Evolutionary conservation across 2,797 vertebrate species (phyloP).

Genomic region (Thunnus albacares): DNA sequence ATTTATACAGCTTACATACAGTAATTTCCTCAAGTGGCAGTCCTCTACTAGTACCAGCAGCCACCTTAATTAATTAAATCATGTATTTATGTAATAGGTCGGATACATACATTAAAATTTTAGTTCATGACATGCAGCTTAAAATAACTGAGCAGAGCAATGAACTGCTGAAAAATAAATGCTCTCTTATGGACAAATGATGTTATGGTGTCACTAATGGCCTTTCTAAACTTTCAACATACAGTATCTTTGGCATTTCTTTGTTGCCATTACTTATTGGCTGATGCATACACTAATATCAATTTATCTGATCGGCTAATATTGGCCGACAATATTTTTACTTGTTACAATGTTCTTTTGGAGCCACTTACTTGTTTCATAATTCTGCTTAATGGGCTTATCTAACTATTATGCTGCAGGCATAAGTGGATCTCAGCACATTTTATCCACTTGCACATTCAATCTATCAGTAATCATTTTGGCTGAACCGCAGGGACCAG

Average conservation of each 20-base stretch:
- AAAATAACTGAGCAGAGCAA: neutral
- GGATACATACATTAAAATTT: neutral
- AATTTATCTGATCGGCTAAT: neutral
- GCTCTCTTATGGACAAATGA: neutral
- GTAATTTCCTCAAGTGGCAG: neutral
- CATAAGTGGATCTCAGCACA: too few species aligned
- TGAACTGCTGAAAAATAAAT: neutral
- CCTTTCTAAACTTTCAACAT: neutral
- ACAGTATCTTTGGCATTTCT: neutral
- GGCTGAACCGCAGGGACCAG: too few species aligned
- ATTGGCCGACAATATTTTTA: neutral
- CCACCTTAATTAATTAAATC: neutral
- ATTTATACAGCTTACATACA: slow-evolving; percentile 8
- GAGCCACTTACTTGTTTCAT: neutral
- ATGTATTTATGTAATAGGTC: neutral
- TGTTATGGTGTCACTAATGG: too few species aligned
- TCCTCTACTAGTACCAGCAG: neutral
- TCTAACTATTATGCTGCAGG: neutral
- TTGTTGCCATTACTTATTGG: neutral
- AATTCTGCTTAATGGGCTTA: neutral
- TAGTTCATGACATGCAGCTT: neutral
- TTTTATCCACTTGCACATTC: slow-evolving; percentile 8
- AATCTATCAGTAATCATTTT: neutral
- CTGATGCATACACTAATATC: neutral
- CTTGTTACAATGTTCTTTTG: neutral